phyloP scores from a whole-genome alignment of 2,888 invertebrate genomes.

The Cylloceria caligata region DNA sequence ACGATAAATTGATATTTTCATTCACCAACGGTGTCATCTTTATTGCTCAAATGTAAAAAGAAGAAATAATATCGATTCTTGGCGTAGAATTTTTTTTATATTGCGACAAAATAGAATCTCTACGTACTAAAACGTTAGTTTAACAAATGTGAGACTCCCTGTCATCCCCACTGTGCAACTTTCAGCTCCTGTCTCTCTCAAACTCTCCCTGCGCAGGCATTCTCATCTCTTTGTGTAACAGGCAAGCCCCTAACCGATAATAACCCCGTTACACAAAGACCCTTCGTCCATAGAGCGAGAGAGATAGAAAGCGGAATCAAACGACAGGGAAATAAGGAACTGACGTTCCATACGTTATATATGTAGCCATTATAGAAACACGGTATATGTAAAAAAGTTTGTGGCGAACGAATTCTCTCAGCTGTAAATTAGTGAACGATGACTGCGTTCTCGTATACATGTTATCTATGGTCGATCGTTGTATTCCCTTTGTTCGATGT shows the following conservation, averaged over 20 bases:
- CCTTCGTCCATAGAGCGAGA: constrained; percentile 22
- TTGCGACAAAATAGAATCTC: not conserved
- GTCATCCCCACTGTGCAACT: constrained; percentile 11
- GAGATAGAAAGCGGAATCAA: constrained; percentile 22
- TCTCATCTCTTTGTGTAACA: constrained; percentile 61
- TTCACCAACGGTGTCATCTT: not conserved
- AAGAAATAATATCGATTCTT: not conserved
- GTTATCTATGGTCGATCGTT: constrained; percentile 48
- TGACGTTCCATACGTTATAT: constrained; percentile 27
- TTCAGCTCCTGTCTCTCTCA: constrained; percentile 1
- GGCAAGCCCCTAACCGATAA: constrained; percentile 58
- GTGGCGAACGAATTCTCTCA: constrained; percentile 32
- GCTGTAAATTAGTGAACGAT: constrained; percentile 50
- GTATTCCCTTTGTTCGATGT: constrained; percentile 42
- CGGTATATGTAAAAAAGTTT: constrained; percentile 24
- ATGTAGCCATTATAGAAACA: not conserved
- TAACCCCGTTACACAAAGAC: constrained; percentile 44
- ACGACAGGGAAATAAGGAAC: constrained; percentile 34
- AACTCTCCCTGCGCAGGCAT: constrained; percentile 24
- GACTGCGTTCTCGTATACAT: constrained; percentile 39
- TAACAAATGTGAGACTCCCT: constrained; percentile 30
- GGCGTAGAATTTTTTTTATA: not conserved
- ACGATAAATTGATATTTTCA: not conserved
- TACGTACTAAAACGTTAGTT: constrained; percentile 27
- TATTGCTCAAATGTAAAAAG: not conserved